Percentiles rank a stretch among this genome's conserved stretches.
Conservation (phyloP, 35 echinoderm and acorn worm species). For the Lytechinus pictus region DNA sequence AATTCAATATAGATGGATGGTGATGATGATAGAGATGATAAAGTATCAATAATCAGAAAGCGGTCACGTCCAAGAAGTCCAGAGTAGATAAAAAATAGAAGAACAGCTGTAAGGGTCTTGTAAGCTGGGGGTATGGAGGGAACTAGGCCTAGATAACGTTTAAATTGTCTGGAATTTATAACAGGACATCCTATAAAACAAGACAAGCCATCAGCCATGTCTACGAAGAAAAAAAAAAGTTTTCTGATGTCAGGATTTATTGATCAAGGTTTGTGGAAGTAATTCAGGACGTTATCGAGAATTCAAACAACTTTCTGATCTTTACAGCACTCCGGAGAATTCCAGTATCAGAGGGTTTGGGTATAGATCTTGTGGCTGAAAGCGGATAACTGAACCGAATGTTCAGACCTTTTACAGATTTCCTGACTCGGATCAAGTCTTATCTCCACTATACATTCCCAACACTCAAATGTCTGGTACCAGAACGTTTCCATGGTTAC, state of each 20-base stretch:
- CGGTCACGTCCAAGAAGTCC: not conserved
- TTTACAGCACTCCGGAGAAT: not conserved
- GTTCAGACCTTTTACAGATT: not conserved
- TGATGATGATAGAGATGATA: not conserved
- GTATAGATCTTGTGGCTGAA: not conserved
- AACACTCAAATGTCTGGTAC: not conserved
- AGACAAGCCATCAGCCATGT: not conserved
- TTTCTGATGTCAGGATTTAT: not conserved
- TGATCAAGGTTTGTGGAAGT: not conserved
- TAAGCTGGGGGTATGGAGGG: not conserved
- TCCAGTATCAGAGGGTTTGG: not conserved
- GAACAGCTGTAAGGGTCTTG: not conserved
- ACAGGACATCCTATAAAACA: not conserved
- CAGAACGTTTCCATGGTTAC: no score
- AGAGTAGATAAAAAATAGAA: not conserved
- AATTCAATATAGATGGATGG: not conserved
- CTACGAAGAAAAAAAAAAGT: not conserved
- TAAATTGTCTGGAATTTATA: not conserved
- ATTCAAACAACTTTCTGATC: not conserved
- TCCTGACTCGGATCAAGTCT: not conserved
- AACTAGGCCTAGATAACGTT: not conserved
- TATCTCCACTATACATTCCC: not conserved
- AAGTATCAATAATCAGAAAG: not conserved
- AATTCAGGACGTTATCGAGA: not conserved
- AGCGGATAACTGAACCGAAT: not conserved